Conservation (phyloP, 2,888 invertebrate species). For the Empis stercorea region DNA sequence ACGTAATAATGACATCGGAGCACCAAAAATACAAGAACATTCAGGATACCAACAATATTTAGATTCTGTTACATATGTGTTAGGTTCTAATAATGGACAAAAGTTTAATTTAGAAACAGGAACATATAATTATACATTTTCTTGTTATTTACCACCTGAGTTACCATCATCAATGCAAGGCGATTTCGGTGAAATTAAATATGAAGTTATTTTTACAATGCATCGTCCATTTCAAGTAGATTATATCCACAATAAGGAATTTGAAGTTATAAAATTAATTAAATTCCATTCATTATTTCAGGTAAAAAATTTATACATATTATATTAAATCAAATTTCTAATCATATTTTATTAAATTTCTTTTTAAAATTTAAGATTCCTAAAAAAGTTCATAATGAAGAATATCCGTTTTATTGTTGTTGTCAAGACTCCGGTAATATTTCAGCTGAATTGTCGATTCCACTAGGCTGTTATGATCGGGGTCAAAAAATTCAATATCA, state of each 20-base stretch:
- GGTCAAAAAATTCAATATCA: slow-evolving; percentile 59
- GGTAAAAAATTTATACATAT: slow-evolving; percentile 40
- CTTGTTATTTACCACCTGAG: slow-evolving; percentile 42
- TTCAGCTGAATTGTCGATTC: slow-evolving; percentile 47
- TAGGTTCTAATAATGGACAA: slow-evolving; percentile 38
- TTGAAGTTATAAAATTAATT: slow-evolving; percentile 62
- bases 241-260: slow-evolving; percentile 61
- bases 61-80: slow-evolving; percentile 26
- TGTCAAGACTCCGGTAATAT: slow-evolving; percentile 61
- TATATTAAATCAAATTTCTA: neutral
- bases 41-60: slow-evolving; percentile 28
- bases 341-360: neutral
- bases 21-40: slow-evolving; percentile 24
- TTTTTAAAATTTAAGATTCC: neutral
- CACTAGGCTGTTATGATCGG: slow-evolving; percentile 59
- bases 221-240: slow-evolving; percentile 78
- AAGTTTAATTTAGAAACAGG: slow-evolving; percentile 56
- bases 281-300: slow-evolving; percentile 63
- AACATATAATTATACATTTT: slow-evolving; percentile 58
- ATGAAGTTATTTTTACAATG: slow-evolving; percentile 60
- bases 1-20: slow-evolving; percentile 26
- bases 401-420: slow-evolving; percentile 57
- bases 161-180: slow-evolving; percentile 69
- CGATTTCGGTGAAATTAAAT: slow-evolving; percentile 58
- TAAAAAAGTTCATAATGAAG: slow-evolving; percentile 35